Evolutionary conservation across 1,140 invertebrate genomes (phyloP), one percentile per base, ranked within the genome.

Genomic region (Lerema accius): DNA sequence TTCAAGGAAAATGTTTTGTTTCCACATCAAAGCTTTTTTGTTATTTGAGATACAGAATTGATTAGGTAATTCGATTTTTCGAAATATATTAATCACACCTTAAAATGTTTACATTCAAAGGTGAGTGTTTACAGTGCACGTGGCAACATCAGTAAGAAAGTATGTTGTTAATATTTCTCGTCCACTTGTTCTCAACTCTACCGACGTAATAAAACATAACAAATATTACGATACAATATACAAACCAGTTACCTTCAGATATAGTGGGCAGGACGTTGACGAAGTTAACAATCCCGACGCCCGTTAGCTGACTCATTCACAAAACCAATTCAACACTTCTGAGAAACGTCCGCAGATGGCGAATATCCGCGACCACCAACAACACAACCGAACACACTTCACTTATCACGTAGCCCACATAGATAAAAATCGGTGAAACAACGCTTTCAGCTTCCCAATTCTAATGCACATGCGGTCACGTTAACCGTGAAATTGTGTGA

Each of bases 251-350:
- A 90, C 87, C 87, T 88, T 90, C 87, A 43, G 82, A 84, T 65
- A 90, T 90, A 49, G 87, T 90, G 66, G 87, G 87, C 81, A 90
- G 78, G 78, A 87, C 87, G 87, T 87, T 90, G 77, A 88, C 87
- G 75, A 87, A 78, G 77, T 82, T 90, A 78, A 90, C 87, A 82
- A 90, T 88, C 69, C 85, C 84, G 78, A 90, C 87, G 80, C 84
- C 82, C 79, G 85, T 85, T 82, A 88, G 78, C 75, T 90, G 85
- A 90, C 84, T 90, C 87, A 90, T 90, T 88, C 85, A 88, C 79
- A 88, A 83, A 85, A 82, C 71, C 71, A 79, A 81, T 75, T 81
- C 65, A 63, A 64, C 69, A 73, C 77, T 80, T 76, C 73, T 65
- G 49, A 82, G 75, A 81, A 80, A 73, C 71, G 72, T 70, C 65